A percentile compares a stretch with the other conserved stretches of the same genome.
These are phyloP conservation scores for Protomyctophum bolini DNA, from an alignment of 2,113 vertebrate genomes.

Conservation along the genomic window DNA sequence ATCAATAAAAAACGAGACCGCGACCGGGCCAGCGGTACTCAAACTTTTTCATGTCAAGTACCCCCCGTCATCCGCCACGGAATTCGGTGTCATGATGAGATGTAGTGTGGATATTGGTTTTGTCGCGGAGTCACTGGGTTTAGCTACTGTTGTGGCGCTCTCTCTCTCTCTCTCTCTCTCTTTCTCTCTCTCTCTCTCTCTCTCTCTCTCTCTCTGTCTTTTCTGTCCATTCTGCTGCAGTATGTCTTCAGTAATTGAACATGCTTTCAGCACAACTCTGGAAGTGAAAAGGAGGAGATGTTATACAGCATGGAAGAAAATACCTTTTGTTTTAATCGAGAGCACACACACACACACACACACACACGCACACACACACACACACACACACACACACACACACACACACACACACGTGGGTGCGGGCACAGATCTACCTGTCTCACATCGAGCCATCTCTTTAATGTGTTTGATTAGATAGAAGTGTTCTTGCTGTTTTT, in stretches of 20 bases:
- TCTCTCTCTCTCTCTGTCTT: not conserved
- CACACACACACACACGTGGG: too few species aligned
- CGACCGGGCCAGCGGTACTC: too few species aligned
- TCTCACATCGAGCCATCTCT: too few species aligned
- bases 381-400: too few species aligned
- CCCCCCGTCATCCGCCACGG: too few species aligned
- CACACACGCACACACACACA: too few species aligned
- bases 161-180: slow-evolving; percentile 2
- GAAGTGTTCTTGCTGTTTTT: not conserved
- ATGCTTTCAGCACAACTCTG: slow-evolving; percentile 60
- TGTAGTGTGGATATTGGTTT: slow-evolving; percentile 72
- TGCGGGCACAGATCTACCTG: too few species aligned
- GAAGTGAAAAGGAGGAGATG: slow-evolving; percentile 67
- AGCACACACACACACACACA: not conserved
- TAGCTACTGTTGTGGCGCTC: slow-evolving; percentile 37
- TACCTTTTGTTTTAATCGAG: slow-evolving; percentile 52
- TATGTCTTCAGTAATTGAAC: slow-evolving; percentile 81
- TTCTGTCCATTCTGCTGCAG: slow-evolving; percentile 24
- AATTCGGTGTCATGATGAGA: slow-evolving; percentile 45
- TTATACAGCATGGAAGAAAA: slow-evolving; percentile 63
- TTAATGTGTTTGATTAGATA: too few species aligned
- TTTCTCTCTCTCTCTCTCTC: not conserved
- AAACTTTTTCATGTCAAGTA: too few species aligned
- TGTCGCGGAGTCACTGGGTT: slow-evolving; percentile 27
- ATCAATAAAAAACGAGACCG: too few species aligned